These are phyloP conservation scores for Cygnus atratus DNA, from an alignment of 2,113 vertebrate species.

Conservation along the genomic window DNA sequence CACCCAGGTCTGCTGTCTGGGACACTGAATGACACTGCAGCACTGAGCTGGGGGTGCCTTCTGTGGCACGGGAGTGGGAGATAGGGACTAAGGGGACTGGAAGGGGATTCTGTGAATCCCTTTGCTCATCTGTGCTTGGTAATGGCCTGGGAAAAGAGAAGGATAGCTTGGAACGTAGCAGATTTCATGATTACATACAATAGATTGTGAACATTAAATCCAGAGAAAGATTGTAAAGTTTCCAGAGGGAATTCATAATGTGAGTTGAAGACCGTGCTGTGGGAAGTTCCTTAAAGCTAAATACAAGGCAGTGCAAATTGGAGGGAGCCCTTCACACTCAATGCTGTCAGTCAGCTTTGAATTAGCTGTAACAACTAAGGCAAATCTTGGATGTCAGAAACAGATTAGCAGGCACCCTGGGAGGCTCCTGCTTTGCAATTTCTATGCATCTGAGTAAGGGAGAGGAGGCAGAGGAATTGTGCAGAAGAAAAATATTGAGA, in stretches of 20 bases:
- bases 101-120: not conserved
- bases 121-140: accelerated
- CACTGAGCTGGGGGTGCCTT: not conserved
- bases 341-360: not conserved
- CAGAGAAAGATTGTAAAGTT: not conserved
- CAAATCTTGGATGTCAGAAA: not conserved
- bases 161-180: not conserved
- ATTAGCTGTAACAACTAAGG: not conserved
- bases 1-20: not conserved
- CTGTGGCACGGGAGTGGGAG: not conserved
- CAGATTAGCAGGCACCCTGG: not conserved
- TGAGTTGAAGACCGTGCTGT: not conserved
- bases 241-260: not conserved
- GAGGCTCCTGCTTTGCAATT: not conserved
- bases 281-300: not conserved
- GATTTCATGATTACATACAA: not conserved
- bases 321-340: not conserved
- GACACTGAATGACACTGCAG: not conserved
- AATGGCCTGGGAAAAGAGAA: not conserved
- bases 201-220: not conserved
- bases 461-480: not conserved
- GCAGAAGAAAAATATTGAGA: not conserved
- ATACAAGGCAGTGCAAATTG: not conserved
- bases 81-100: not conserved
- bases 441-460: not conserved